Base-by-base conservation (phyloP, 2,888 invertebrate species). In the Xestia sexstrigata region DNA sequence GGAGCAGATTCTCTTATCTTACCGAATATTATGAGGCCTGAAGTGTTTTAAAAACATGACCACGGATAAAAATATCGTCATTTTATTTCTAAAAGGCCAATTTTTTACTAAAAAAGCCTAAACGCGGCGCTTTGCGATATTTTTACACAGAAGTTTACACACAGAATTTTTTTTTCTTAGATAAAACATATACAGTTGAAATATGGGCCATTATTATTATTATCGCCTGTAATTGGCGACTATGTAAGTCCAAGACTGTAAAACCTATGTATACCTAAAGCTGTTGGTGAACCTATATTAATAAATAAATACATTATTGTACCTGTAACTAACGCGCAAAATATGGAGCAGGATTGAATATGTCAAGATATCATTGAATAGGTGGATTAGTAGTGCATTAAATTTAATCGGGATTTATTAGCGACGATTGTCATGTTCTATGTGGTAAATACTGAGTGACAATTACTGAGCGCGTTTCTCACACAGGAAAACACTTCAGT, bases 371-470 rank as follows among this genome's bases (percentile, higher is more conserved):
- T 58, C 8, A 55, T 65, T 68, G n/a, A 69, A 52, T 39, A 42
- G 35, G 35, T 11, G 70, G 45, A 68, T 81, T 77, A 71, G 42
- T 17, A 58, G 30, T n/a, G 52, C 35, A 77, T 82, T 82, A 60
- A 52, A 60, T 58, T 52, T 63, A 49, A 76, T 68, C 65, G 11
- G 35, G 17, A 70, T 26, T 47, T n/a, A 52, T 81, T 49, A 69
- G 17, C n/a, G 8, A 42, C 20, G 60, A 26, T 9, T 52, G n/a
- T 35, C 20, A 52, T 30, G 20, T 52, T 35, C 0, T 35, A 39
- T 5, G 47, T 42, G n/a, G 11, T 49, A 49, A 11, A 62, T 47
- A 35, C 8, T 30, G 60, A 26, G 30, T 60, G 8, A 60, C 60
- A 42, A 15, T 62, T 39, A 55, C 5, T 45, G 77, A 77, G 3